Evolutionary conservation across 2,888 invertebrate species (phyloP), one percentile per base, ranked within the genome.

Genomic region (Macrosiphum euphorbiae): DNA sequence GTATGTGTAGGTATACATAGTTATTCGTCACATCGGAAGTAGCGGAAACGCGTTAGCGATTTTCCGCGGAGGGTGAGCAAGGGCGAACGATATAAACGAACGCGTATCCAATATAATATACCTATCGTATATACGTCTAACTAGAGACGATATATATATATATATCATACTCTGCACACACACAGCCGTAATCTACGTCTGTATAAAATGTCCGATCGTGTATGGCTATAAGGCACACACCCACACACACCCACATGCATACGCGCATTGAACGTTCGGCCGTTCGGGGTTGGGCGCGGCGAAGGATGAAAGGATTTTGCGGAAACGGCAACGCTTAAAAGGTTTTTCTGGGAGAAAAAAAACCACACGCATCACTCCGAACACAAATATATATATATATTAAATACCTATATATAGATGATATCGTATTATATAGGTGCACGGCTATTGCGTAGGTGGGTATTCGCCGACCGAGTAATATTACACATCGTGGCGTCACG

Each of bases 221-320:
- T 50, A 8, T 8, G 87, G 88, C 24, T 78, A 78, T 78, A 78
- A 78, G 35, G 20, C 16, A 78, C 55, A 26, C 52, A 20, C 52
- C 0, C 24, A 55, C 55, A 2, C 35, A 35, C 35, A 78, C 35
- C 3, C 35, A 78, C 16, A 67, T 4, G 4, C 44, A 41, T 3
- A 55, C 55, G 11, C 41, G 44, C 16, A 50, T 13, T n/a, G 3
- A 13, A 24, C 13, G 13, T 55, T 55, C 11, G 20, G 55, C 55
- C 88, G 88, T 50, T 20, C 35, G 13, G 11, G 35, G 52, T 35
- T 41, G 55, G 10, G 86, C 13, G 88, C 52, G 13, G 52, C 50
- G 88, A 24, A 35, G 55, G 55, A 87, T 44, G 47, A 88, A 88
- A 88, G 55, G 88, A 55, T 88, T 88, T 88, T 13, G 88, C 88